A percentile compares a stretch with the other conserved stretches of the same genome.
Conservation (phyloP, 1,140 invertebrate species). For the Plectrocnemia conspersa region DNA sequence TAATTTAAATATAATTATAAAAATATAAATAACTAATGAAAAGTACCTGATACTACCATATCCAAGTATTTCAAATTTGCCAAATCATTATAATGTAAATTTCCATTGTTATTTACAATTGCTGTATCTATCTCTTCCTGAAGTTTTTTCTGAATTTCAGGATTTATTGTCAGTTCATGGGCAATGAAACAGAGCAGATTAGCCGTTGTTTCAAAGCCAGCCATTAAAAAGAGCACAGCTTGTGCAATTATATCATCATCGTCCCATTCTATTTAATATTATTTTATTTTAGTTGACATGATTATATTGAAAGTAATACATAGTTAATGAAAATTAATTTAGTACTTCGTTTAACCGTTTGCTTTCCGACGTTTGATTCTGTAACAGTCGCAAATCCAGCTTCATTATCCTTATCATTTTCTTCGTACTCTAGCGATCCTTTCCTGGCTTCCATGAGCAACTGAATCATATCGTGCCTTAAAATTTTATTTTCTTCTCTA, state of each 20-base stretch:
- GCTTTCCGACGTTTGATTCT: constrained; percentile 29
- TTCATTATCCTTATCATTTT: constrained; percentile 17
- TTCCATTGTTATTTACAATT: constrained; percentile 32
- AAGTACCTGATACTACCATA: constrained; percentile 38
- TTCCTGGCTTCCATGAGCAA: constrained; percentile 38
- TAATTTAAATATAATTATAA: background rate
- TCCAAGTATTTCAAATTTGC: constrained; percentile 44
- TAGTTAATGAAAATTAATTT: background rate
- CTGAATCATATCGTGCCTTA: constrained; percentile 38
- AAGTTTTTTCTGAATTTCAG: constrained; percentile 47
- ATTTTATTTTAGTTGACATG: background rate
- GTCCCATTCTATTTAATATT: constrained; percentile 33
- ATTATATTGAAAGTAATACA: background rate
- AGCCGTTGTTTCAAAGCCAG: constrained; percentile 59
- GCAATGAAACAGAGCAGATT: constrained; percentile 44
- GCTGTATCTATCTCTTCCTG: constrained; percentile 45
- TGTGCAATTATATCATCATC: constrained; percentile 54
- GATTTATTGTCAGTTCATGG: constrained; percentile 46
- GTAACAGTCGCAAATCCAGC: constrained; percentile 31
- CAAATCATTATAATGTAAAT: constrained; percentile 41
- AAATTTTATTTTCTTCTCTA: constrained; percentile 33
- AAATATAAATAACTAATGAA: too few species aligned
- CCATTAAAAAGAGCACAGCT: constrained; percentile 57
- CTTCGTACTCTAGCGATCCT: constrained; percentile 21
- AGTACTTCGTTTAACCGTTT: constrained; percentile 16